Percentiles rank a stretch among this genome's conserved stretches.
Evolutionary conservation across 2,888 invertebrate species (phyloP).

Genomic region (Synergus umbraculus): DNA sequence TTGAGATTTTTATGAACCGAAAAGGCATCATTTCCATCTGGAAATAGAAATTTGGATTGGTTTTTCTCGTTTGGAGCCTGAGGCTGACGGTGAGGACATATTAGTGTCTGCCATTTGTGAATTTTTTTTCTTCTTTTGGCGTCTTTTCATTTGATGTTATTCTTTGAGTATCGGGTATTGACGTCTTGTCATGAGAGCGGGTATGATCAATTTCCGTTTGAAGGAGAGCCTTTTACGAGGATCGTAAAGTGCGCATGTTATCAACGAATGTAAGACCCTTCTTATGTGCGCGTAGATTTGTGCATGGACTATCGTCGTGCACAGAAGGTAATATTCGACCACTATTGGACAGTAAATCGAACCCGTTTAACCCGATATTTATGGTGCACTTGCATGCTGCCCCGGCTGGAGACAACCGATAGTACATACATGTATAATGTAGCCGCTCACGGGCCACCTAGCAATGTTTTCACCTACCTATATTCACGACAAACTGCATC

Average conservation of each 20-base stretch:
- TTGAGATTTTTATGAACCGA: neutral
- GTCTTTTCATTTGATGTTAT: neutral
- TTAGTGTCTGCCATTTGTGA: neutral
- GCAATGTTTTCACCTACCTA: conserved; percentile 61
- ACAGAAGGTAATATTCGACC: conserved; percentile 67
- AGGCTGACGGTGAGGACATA: neutral
- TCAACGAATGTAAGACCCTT: conserved; percentile 57
- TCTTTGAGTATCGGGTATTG: neutral
- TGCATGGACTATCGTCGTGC: conserved; percentile 62
- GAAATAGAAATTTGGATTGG: conserved; percentile 17
- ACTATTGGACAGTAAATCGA: conserved; percentile 73
- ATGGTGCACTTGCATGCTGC: conserved; percentile 64
- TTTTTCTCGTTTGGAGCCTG: neutral
- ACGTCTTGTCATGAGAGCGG: neutral
- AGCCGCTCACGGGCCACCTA: conserved; percentile 66
- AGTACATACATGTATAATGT: conserved; percentile 57
- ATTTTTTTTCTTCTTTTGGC: neutral
- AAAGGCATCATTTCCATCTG: conserved; percentile 14
- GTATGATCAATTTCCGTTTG: conserved; percentile 38
- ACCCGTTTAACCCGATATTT: conserved; percentile 73
- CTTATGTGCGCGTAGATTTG: conserved; percentile 51
- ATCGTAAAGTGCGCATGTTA: conserved; percentile 47
- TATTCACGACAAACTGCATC: conserved; percentile 40
- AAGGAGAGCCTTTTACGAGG: neutral
- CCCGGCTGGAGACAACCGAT: conserved; percentile 64